phyloP scores from a whole-genome alignment of 2,113 vertebrate species.

The Peucedramus taeniatus region DNA sequence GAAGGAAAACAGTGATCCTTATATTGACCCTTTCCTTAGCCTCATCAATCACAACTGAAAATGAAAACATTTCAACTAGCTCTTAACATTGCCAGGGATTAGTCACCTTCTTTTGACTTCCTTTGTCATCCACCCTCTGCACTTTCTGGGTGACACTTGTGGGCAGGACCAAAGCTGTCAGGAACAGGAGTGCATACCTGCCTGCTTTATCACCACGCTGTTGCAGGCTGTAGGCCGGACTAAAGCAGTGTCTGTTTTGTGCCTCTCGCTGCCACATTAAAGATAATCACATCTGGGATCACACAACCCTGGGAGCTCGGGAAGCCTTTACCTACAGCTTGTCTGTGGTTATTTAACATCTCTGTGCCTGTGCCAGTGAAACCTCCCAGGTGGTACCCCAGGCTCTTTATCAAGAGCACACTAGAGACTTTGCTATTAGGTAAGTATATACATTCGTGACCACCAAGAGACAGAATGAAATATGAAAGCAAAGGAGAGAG shows the following conservation, averaged over 20 bases:
- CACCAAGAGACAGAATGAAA: not conserved
- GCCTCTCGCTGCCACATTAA: not conserved
- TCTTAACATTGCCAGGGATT: not conserved
- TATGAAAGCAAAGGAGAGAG: not conserved
- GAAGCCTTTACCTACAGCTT: not conserved
- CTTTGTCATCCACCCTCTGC: not conserved
- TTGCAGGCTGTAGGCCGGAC: not conserved
- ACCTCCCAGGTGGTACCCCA: fast-evolving
- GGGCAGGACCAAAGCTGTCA: not conserved
- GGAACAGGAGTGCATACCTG: not conserved
- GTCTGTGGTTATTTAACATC: not conserved
- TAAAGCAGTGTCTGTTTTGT: not conserved
- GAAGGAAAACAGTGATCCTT: not conserved
- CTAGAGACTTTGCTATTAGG: not conserved
- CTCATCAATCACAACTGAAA: not conserved
- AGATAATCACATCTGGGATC: not conserved
- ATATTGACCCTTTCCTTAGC: not conserved
- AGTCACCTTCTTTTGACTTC: not conserved
- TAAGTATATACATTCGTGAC: not conserved
- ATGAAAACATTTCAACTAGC: not conserved
- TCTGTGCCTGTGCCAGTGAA: not conserved
- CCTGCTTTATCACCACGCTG: not conserved
- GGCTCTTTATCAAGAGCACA: not conserved
- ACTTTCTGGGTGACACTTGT: not conserved
- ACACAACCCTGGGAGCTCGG: fast-evolving